A percentile compares a stretch with the other conserved stretches of the same genome.
These are phyloP conservation scores for human (Homo sapiens) DNA, from an alignment of 2,113 vertebrate species.

Conservation along the genomic window GRCh38 chr2:208275001-208275500, in stretches of 20 bases:
- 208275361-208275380: not conserved
- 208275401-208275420: not conserved
- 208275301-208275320: not conserved
- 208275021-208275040: not conserved
- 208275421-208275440: not conserved
- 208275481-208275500: constrained; percentile 12
- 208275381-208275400: not conserved
- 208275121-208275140: not conserved
- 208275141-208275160: not conserved
- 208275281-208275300: not conserved
- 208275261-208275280: not conserved
- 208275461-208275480: not conserved
- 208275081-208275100: not conserved
- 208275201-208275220: not conserved
- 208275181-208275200: not conserved
- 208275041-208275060: not conserved
- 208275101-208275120: not conserved
- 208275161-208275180: not conserved
- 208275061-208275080: not conserved
- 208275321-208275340: not conserved
- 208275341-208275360: not conserved
- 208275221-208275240: not conserved
- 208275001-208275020: not conserved
- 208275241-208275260: not conserved
- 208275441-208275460: not conserved